Conservation (phyloP, 1,140 invertebrate species). For the Bombus vancouverensis region DNA sequence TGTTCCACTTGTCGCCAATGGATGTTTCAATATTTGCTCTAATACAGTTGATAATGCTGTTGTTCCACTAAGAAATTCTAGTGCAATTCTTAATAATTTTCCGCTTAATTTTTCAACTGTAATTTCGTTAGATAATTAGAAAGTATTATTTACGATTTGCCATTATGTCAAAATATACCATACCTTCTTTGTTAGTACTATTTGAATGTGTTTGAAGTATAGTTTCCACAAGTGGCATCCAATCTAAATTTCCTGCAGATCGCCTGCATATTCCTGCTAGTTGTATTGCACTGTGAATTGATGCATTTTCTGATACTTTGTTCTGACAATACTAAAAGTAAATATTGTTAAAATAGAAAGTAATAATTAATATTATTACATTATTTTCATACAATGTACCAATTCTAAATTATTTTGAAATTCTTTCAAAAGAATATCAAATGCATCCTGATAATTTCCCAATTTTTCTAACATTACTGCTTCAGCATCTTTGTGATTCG, state of each 20-base stretch:
- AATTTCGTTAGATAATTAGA: constrained; percentile 11
- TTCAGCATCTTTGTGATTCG: constrained; percentile 76
- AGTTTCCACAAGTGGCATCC: constrained; percentile 79
- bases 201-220: constrained; percentile 74
- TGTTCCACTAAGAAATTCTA: constrained; percentile 79
- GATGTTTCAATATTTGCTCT: constrained; percentile 80
- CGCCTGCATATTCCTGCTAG: constrained; percentile 77
- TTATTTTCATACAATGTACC: constrained; percentile 44
- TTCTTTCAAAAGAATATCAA: constrained; percentile 75
- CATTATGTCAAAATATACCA: constrained; percentile 1
- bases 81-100: constrained; percentile 76
- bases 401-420: constrained; percentile 71
- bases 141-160: neutral
- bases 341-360: neutral
- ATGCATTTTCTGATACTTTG: constrained; percentile 68
- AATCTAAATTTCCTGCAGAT: constrained; percentile 78
- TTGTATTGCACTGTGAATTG: constrained; percentile 70
- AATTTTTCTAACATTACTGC: constrained; percentile 80
- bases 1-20: constrained; percentile 79
- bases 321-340: constrained; percentile 60
- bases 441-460: constrained; percentile 79
- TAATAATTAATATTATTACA: constrained; percentile 54
- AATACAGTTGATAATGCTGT: constrained; percentile 78
- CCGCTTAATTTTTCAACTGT: constrained; percentile 73
- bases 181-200: constrained; percentile 73